Conservation (phyloP, 92 coral and sea anemone species). For the Parazoanthus atlanticus region DNA sequence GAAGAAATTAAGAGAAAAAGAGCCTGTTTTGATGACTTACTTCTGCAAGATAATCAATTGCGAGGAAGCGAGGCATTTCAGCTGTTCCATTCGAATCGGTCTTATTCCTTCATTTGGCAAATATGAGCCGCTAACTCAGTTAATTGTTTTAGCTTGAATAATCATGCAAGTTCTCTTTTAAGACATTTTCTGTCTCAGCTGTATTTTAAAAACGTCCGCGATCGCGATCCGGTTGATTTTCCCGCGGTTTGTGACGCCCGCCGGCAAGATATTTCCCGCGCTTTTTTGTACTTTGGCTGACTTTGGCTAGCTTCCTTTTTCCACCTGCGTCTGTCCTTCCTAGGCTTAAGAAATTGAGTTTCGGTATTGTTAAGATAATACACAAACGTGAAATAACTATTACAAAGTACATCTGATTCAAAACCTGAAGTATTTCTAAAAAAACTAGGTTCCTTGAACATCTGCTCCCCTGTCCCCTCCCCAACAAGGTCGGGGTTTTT, state of each 20-base stretch:
- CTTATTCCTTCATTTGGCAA: not conserved
- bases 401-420: too few species aligned
- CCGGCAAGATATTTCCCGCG: conserved; percentile 42
- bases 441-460: too few species aligned
- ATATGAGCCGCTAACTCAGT: not conserved
- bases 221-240: conserved; percentile 3
- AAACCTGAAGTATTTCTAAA: too few species aligned
- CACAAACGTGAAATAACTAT: not conserved
- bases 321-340: not conserved
- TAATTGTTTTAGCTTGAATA: not conserved
- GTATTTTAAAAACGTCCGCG: not conserved
- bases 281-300: not conserved
- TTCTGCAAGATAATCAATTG: conserved; percentile 71
- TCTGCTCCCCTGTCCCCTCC: conserved; percentile 20
- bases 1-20: not conserved
- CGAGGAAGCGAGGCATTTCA: conserved; percentile 80
- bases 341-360: too few species aligned
- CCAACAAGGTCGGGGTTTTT: not conserved
- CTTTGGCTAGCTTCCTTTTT: not conserved
- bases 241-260: conserved; percentile 43
- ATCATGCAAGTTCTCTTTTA: not conserved
- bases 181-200: not conserved
- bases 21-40: conserved; percentile 41
- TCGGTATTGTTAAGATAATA: too few species aligned
- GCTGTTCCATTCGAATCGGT: conserved; percentile 25